Conservation (phyloP, 2,888 invertebrate species). For the Parnassius mnemosyne region DNA sequence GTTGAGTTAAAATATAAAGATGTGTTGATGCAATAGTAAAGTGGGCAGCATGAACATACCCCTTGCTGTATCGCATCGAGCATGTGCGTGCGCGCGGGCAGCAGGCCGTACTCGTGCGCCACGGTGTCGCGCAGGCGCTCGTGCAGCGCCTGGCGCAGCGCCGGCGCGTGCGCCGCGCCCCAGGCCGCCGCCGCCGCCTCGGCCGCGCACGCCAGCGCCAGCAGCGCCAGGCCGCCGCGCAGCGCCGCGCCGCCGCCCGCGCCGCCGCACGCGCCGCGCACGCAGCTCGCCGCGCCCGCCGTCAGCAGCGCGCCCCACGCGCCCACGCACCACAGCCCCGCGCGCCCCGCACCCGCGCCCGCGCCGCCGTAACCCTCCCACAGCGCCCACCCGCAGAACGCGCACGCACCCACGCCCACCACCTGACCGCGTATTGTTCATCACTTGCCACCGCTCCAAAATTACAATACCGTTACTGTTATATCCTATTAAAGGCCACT, state of each 20-base stretch:
- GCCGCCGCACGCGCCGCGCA: slow-evolving; percentile 31
- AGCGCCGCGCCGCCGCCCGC: slow-evolving; percentile 52
- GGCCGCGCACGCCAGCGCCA: slow-evolving; percentile 60
- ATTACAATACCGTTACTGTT: too few relatives aligned
- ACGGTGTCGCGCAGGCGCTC: slow-evolving; percentile 49
- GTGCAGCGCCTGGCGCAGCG: slow-evolving; percentile 51
- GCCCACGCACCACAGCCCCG: slow-evolving; percentile 39
- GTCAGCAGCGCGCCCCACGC: slow-evolving; percentile 60
- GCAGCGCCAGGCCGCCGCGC: slow-evolving; percentile 61
- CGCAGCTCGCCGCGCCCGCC: slow-evolving; percentile 54
- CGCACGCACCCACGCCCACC: slow-evolving; percentile 56
- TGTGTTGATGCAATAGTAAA: background rate
- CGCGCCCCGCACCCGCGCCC: slow-evolving; percentile 55
- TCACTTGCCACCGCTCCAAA: too few relatives aligned
- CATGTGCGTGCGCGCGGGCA: slow-evolving; percentile 54
- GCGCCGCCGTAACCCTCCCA: slow-evolving; percentile 60
- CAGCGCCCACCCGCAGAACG: slow-evolving; percentile 63
- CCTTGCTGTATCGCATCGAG: slow-evolving; percentile 65
- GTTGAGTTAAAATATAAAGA: too few relatives aligned
- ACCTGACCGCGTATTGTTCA: slow-evolving; percentile 36
- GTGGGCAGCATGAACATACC: slow-evolving; percentile 35
- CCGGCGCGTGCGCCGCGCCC: slow-evolving; percentile 65
- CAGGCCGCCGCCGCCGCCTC: slow-evolving; percentile 67
- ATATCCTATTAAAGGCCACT: too few relatives aligned
- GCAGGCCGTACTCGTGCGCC: slow-evolving; percentile 57